Evolutionary conservation across 2,888 invertebrate genomes (phyloP).

Genomic region (Cheilosia grossa): DNA sequence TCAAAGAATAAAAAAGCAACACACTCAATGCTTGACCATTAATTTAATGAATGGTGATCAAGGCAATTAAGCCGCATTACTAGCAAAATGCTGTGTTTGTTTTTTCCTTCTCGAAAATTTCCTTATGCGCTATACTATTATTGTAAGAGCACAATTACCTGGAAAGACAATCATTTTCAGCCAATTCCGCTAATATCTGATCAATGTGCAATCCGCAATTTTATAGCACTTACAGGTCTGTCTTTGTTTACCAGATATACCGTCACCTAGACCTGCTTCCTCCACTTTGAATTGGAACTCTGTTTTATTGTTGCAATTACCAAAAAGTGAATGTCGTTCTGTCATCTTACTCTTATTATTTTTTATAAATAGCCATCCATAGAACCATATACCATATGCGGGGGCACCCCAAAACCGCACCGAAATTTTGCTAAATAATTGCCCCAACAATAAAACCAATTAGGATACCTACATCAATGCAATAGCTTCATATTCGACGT

Average conservation of each 20-base stretch:
- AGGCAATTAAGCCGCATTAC: too few relatives aligned
- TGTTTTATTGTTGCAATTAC: constrained; percentile 3
- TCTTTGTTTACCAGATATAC: too few relatives aligned
- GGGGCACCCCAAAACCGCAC: constrained; percentile 35
- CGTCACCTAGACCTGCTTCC: background rate
- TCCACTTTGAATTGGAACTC: constrained; percentile 8
- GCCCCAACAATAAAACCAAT: constrained; percentile 24
- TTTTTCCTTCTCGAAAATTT: background rate
- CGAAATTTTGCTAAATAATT: constrained; percentile 49
- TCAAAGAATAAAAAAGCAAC: too few relatives aligned
- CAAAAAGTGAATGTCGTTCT: constrained; percentile 60
- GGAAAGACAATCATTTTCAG: constrained; percentile 37
- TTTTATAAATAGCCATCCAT: constrained; percentile 37
- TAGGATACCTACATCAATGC: constrained; percentile 24
- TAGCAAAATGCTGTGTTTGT: too few relatives aligned
- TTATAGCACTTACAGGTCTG: constrained; percentile 1
- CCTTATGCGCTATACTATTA: constrained; percentile 16
- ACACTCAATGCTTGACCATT: too few relatives aligned
- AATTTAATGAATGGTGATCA: too few relatives aligned
- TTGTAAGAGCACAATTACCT: constrained; percentile 36
- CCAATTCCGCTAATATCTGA: constrained; percentile 29
- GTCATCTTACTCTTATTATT: constrained; percentile 35
- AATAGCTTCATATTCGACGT: background rate
- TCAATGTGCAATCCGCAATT: constrained; percentile 15
- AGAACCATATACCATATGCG: constrained; percentile 29